These are phyloP conservation scores for Melanotaenia duboulayi DNA, from an alignment of 2,113 vertebrate species.

Conservation along the genomic window DNA sequence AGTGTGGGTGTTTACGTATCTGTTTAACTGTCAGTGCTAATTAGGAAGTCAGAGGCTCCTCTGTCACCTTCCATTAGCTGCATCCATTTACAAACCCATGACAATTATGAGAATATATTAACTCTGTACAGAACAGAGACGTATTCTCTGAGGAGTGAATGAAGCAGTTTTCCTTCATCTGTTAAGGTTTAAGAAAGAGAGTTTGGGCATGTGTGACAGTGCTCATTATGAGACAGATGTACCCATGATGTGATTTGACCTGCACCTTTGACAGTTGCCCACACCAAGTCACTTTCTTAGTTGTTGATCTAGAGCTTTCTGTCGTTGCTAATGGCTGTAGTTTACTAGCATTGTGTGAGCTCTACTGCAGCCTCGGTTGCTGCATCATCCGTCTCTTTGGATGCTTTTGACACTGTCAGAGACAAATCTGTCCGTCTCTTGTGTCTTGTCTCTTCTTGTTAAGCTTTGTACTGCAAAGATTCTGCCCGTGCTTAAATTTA, in stretches of 20 bases:
- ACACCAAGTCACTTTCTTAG: conserved; percentile 12
- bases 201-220: neutral
- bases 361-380: neutral
- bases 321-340: conserved; percentile 6
- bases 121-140: neutral
- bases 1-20: conserved; percentile 17
- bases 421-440: neutral
- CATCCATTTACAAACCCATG: neutral
- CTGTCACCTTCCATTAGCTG: conserved; percentile 21
- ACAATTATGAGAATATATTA: too few species aligned
- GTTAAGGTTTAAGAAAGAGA: neutral
- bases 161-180: too few species aligned
- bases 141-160: neutral
- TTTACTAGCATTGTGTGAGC: conserved; percentile 4
- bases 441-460: too few species aligned
- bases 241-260: conserved; percentile 1
- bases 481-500: too few species aligned
- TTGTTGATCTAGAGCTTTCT: neutral
- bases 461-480: too few species aligned
- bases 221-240: conserved; percentile 31
- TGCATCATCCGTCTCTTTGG: neutral
- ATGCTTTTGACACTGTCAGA: neutral
- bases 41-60: conserved; percentile 23
- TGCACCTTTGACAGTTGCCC: neutral
- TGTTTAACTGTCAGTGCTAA: conserved; percentile 31